Evolutionary conservation across 2,113 vertebrate genomes (phyloP), one percentile per base, ranked within the genome.

Genomic region (Columba livia): DNA sequence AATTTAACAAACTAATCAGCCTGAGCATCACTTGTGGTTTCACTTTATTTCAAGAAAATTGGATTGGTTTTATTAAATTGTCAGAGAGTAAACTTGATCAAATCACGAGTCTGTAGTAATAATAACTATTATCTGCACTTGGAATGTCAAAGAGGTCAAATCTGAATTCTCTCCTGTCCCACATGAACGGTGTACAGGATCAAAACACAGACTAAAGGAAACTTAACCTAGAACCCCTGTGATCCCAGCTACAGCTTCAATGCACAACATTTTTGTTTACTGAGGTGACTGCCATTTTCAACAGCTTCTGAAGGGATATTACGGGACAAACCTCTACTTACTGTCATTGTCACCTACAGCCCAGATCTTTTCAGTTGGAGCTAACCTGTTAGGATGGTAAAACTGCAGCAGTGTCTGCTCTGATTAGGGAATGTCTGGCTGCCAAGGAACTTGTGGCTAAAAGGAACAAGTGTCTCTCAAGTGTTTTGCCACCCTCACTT

Each of bases 111-210:
- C 31, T 44, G 24, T 34, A 62, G 24, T 20, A 79, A 32, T 32
- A 73, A 61, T 7, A 50, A 85, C 19, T 24, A 54, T n/a, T 38
- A 73, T 5, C 31, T 50, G 28, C 36, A 29, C 44, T 77, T 81
- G 9, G 28, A 19, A 32, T 4, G 3, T 6, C 19, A 32, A 64
- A 50, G 13, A 61, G 15, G 17, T 32, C 0, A 1, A 29, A 51
- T 16, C 21, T 62, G 61, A 79, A 32, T 10, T 64, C 32, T 28
- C 44, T 56, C 11, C 2, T 11, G 31, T 38, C n/a, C 36, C 57
- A 28, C 21, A 25, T 0, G 34, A 64, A 36, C 2, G 21, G 15
- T 12, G 48, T 3, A 72, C 14, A 50, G 11, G 29, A 36, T 31
- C 10, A 69, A 51, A 58, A 69, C 8, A 38, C 32, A 32, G 71